phyloP scores from a whole-genome alignment of 2,797 vertebrate species.

The Lepilemur ruficaudatus region DNA sequence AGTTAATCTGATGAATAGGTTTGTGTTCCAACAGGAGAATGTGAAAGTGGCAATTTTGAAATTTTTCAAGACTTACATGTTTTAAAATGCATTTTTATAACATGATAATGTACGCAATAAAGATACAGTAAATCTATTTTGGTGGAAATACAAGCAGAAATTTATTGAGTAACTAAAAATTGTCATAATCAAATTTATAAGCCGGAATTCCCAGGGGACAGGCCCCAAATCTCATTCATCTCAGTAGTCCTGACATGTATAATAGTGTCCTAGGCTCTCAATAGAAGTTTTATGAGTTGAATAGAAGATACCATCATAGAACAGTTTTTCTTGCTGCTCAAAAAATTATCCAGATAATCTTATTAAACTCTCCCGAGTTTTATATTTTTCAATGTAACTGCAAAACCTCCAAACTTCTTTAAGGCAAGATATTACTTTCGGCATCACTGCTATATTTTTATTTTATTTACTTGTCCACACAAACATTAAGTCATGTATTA shows the following conservation, averaged over 20 bases:
- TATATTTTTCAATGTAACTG: background rate
- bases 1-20: background rate
- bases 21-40: background rate
- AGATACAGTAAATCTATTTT: constrained; percentile 58
- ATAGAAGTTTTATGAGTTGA: background rate
- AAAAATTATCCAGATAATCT: background rate
- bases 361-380: background rate
- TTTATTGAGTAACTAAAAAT: constrained; percentile 63
- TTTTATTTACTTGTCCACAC: background rate
- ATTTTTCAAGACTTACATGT: background rate
- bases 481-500: constrained; percentile 2
- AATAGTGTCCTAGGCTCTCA: background rate
- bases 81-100: background rate
- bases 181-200: constrained; percentile 30
- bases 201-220: background rate
- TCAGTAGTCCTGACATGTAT: background rate
- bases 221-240: background rate
- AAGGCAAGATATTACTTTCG: background rate
- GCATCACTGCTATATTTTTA: background rate
- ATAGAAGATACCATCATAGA: background rate
- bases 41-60: background rate
- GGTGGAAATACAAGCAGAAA: constrained; percentile 48
- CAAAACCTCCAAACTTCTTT: background rate
- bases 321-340: background rate
- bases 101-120: constrained; percentile 40